Conservation (phyloP, 2,113 vertebrate genomes). For the Tetrax tetrax region DNA sequence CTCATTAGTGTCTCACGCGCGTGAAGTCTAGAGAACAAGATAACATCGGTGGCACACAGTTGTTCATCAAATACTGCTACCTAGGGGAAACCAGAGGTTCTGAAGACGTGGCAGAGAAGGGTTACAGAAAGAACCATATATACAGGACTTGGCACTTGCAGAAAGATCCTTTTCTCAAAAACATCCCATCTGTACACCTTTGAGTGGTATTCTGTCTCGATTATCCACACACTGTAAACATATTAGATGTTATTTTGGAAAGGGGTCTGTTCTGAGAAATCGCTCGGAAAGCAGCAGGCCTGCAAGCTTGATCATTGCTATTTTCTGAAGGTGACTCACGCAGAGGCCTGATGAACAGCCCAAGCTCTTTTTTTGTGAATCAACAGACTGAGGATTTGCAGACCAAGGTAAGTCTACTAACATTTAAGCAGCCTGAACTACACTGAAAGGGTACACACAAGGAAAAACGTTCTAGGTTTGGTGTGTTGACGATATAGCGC, state of each 20-base stretch:
- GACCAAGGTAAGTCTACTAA: neutral
- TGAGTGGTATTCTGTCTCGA: neutral
- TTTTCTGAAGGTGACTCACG: conserved; percentile 1
- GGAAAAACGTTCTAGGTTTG: neutral
- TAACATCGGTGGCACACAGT: neutral
- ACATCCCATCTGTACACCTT: neutral
- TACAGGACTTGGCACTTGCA: neutral
- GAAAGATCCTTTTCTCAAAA: neutral
- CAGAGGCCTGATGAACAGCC: neutral
- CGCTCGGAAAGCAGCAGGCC: neutral
- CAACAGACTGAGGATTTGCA: neutral
- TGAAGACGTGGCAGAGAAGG: neutral
- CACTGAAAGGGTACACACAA: neutral
- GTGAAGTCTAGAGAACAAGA: neutral
- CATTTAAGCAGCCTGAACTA: neutral
- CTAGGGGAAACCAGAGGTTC: neutral
- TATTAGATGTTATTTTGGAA: neutral
- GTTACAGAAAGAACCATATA: neutral
- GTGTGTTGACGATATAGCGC: neutral
- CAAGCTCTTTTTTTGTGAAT: neutral
- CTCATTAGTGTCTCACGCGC: neutral
- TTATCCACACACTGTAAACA: neutral
- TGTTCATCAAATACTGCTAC: neutral
- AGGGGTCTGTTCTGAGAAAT: neutral
- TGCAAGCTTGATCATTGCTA: neutral